Conservation (phyloP, 2,113 vertebrate genomes). For the Marmota flaviventris region DNA sequence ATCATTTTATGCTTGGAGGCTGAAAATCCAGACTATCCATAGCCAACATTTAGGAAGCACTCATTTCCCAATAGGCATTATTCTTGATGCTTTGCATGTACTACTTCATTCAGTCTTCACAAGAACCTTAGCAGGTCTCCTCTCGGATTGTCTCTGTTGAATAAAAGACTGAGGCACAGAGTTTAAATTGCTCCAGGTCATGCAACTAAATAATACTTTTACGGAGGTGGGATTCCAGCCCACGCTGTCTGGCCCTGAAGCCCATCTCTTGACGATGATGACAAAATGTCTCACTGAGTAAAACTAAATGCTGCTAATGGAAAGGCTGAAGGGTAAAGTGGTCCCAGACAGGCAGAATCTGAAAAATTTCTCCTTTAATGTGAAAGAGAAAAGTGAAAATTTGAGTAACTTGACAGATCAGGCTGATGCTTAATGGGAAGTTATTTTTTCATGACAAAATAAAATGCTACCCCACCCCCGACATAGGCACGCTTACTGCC, state of each 20-base stretch:
- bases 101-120: neutral
- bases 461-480: neutral
- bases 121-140: neutral
- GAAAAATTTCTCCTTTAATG: neutral
- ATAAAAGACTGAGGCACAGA: neutral
- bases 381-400: slow-evolving; percentile 50
- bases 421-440: neutral
- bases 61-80: neutral
- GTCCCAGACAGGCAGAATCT: neutral
- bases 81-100: neutral
- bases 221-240: neutral
- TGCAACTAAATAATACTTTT: neutral
- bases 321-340: neutral
- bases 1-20: slow-evolving; percentile 49
- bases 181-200: neutral
- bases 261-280: neutral
- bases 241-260: neutral
- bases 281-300: neutral
- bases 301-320: neutral
- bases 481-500: neutral
- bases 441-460: slow-evolving; percentile 45
- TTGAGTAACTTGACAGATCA: slow-evolving; percentile 22
- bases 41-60: neutral
- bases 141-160: neutral
- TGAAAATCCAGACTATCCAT: neutral